Evolutionary conservation across 1,140 invertebrate genomes (phyloP), one percentile per base, ranked within the genome.

Genomic region (Ceratina australensis): DNA sequence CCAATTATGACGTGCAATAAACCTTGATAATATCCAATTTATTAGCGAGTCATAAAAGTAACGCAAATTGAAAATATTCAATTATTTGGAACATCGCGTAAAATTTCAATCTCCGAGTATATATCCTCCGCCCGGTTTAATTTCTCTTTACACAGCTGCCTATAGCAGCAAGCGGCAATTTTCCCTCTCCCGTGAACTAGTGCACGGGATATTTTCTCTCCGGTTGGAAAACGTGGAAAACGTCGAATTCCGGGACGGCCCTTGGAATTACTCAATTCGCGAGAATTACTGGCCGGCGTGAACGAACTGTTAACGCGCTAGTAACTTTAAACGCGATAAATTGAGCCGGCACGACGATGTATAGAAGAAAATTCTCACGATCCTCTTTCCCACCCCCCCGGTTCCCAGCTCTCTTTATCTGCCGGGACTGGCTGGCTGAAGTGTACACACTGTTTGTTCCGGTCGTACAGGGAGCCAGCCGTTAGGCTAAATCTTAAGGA

Each of bases 401-500:
- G n/a, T 42, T 42, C 33, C 33, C 10, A 42, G 4, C 50, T 26
- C 72, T 60, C 26, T 61, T 16, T 76, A 56, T 76, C 69, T 76
- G 50, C 73, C 24, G 24, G 33, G 8, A 42, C 33, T 7, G 33
- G 33, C 33, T 42, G 56, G 56, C 16, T 15, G 13, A 22, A 60
- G 16, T 16, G 54, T 60, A 42, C 47, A 52, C 73, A 52, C 60
- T 72, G 75, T 72, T 56, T 47, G 57, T 15, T n/a, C 28, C 8
- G 3, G 18, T 56, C 22, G 26, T 2, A 12, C 2, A 28, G 59
- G 56, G 68, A 64, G 33, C 18, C 33, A n/a, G 33, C 49, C 56
- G 68, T 78, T 78, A 63, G 75, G 47, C 59, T 64, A 72, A 78
- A 78, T 78, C 75, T 78, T 64, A 68, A 78, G 75, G 28, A 78